phyloP scores from a whole-genome alignment of 2,888 invertebrate genomes.

The Geotrupes spiniger region DNA sequence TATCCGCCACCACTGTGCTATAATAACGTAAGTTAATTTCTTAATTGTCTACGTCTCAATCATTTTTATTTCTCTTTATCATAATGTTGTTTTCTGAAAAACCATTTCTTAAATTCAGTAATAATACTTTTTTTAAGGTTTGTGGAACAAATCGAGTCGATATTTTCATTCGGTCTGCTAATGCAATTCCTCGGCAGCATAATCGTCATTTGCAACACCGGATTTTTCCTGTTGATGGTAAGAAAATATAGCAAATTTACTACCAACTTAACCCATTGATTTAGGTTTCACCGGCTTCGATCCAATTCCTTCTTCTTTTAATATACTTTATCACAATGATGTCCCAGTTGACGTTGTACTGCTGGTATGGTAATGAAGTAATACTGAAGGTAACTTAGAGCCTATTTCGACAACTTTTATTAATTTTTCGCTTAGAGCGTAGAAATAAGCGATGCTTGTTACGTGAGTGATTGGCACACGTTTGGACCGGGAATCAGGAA shows the following conservation, averaged over 20 bases:
- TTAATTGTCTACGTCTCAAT: too few relatives aligned
- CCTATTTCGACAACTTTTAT: too few relatives aligned
- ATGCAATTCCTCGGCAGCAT: slow-evolving; percentile 33
- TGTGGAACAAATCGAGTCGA: slow-evolving; percentile 28
- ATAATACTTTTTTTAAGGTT: slow-evolving; percentile 33
- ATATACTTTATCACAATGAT: slow-evolving; percentile 34
- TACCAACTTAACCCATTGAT: too few relatives aligned
- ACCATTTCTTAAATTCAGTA: too few relatives aligned
- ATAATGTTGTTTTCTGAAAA: too few relatives aligned
- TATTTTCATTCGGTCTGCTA: slow-evolving; percentile 31
- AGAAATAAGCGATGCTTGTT: slow-evolving; percentile 31
- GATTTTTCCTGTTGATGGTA: slow-evolving; percentile 7
- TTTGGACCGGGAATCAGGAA: slow-evolving; percentile 24
- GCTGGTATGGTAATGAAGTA: slow-evolving; percentile 59
- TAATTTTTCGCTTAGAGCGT: slow-evolving; percentile 29
- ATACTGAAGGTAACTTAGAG: slow-evolving; percentile 56
- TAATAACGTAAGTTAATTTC: slow-evolving; percentile 31
- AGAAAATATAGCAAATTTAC: too few relatives aligned
- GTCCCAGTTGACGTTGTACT: slow-evolving; percentile 52
- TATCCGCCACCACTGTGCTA: slow-evolving; percentile 16
- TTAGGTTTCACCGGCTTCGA: slow-evolving; percentile 16
- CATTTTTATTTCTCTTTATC: too few relatives aligned
- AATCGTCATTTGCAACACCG: slow-evolving; percentile 34
- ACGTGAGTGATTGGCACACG: slow-evolving; percentile 32
- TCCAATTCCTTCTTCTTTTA: slow-evolving; percentile 29